Base-by-base conservation (phyloP, 2,888 invertebrate genomes). In the Phyllotreta striolata region DNA sequence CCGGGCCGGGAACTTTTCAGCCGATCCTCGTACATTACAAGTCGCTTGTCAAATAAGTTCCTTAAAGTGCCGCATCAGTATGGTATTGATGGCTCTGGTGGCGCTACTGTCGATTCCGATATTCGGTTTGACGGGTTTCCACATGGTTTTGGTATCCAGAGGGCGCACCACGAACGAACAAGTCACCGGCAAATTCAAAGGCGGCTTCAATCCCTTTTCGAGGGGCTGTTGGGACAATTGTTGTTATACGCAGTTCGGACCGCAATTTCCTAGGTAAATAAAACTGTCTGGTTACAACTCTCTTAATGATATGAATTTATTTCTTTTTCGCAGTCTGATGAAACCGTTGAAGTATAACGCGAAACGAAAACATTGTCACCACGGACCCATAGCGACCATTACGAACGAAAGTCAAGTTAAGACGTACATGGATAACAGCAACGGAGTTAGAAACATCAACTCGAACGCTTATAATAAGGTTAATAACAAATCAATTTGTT, bases 161-260 rank as follows among this genome's bases (percentile, higher is more conserved):
- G 99, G 98, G 41, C 88, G 98, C 71, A 99, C 99, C 62, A 99
- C 99, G 70, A 99, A 99, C 84, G 99, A 99, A 84, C 99, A 99
- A 87, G 98, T 99, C 67, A 99, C 99, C 10, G 98, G 98, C 63
- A 98, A 98, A 85, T 99, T 98, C 85, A 95, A 96, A 78, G 96
- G 96, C 60, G 98, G 97, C 41, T 96, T 95, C 83, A 99, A 99
- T 86, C 99, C 99, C 59, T 99, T 98, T 85, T 96, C 96, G 3
- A 87, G 91, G 78, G 98, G 98, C 37, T 98, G 97, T 82, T 92
- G 93, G 88, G 88, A 91, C 78, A 99, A 99, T 83, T 96, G 97
- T 83, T 93, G 93, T 81, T 93, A 95, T 80, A 91, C 95, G 68
- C 91, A 98, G 78, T 98, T 96, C 82, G 97, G 97, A 71, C 97